Conservation (phyloP, 2,797 vertebrate species). For the Kryptolebias ocellatus region DNA sequence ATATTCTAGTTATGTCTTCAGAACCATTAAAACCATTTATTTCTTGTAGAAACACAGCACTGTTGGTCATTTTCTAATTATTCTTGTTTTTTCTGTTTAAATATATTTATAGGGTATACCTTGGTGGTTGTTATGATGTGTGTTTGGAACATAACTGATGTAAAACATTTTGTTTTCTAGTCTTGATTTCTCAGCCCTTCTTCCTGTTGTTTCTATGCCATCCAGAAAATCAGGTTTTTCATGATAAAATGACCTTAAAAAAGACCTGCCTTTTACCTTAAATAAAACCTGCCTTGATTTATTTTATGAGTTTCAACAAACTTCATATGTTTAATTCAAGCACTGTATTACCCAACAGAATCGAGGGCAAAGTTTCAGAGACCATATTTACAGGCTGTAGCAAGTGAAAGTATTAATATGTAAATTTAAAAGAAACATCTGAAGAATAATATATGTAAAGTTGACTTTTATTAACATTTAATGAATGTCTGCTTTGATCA, state of each 20-base stretch:
- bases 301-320: neutral
- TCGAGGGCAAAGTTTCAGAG: neutral
- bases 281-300: too few species aligned
- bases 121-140: neutral
- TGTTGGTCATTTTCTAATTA: too few species aligned
- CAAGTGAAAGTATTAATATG: neutral
- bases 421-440: neutral
- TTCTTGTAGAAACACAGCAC: too few species aligned
- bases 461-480: neutral
- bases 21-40: too few species aligned
- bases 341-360: neutral
- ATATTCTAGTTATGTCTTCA: too few species aligned
- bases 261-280: too few species aligned
- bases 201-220: too few species aligned
- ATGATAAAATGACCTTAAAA: too few species aligned
- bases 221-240: too few species aligned
- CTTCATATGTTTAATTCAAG: neutral
- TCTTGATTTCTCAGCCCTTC: neutral
- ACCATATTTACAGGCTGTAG: neutral
- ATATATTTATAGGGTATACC: neutral
- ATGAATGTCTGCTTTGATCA: neutral
- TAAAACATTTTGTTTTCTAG: too few species aligned
- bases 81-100: too few species aligned
- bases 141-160: too few species aligned
- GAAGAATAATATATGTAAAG: neutral